phyloP scores from a whole-genome alignment of 2,797 vertebrate species.

The Apodemus agrarius region DNA sequence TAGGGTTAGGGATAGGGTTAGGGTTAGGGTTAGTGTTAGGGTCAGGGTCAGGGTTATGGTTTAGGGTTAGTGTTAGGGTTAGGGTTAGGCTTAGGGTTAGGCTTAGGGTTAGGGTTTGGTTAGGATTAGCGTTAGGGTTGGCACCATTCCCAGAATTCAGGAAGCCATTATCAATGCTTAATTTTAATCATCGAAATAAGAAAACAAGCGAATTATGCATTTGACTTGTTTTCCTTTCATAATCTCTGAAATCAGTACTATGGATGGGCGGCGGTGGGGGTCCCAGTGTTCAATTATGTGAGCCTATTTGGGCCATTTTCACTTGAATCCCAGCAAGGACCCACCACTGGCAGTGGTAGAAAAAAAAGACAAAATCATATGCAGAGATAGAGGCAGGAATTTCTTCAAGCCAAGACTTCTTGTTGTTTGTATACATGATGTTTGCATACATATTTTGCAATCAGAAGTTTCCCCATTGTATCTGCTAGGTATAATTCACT shows the following conservation, averaged over 20 bases:
- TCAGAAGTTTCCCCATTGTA: not conserved
- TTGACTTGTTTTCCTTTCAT: not conserved
- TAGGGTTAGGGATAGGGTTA: no score
- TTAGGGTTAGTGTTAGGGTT: no score
- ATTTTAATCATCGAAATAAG: not conserved
- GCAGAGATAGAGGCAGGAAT: not conserved
- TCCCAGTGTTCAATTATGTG: not conserved
- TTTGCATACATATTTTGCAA: not conserved
- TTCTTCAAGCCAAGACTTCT: not conserved
- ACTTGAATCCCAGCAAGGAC: no score
- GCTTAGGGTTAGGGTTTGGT: no score
- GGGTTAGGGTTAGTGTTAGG: no score
- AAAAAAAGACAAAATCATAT: no score
- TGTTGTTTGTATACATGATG: not conserved
- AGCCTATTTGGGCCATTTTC: not conserved
- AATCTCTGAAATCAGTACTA: not conserved
- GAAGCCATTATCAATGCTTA: not conserved
- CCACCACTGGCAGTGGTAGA: not conserved
- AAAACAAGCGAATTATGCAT: not conserved
- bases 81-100: no score
- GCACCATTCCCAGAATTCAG: not conserved
- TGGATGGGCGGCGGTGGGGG: no score
- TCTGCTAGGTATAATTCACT: not conserved
- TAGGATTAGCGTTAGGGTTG: not conserved
- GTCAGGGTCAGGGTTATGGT: no score